These are phyloP conservation scores for Rhopilema esculentum DNA, from an alignment of 30 jellyfish, hydroid and myxozoan species.

Conservation along the genomic window DNA sequence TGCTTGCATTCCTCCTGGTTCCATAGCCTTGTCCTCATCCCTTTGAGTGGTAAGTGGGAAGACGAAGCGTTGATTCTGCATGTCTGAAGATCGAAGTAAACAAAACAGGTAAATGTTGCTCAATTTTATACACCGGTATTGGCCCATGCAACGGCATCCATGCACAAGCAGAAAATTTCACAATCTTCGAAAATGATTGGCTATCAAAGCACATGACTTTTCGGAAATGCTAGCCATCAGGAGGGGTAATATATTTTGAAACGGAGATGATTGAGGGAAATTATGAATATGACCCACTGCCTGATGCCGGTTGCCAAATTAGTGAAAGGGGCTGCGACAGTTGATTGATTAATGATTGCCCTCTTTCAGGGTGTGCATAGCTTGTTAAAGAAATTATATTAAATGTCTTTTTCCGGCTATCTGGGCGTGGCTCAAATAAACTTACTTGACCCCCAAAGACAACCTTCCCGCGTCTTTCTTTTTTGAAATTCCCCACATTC, in stretches of 20 bases:
- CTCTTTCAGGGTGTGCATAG: no score
- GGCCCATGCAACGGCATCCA: neutral
- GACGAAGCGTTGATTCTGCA: constrained; percentile 12
- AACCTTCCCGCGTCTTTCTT: no score
- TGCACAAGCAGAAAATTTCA: neutral
- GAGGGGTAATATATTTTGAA: neutral
- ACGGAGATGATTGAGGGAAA: neutral
- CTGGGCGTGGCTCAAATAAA: no score
- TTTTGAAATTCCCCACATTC: no score
- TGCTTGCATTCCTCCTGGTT: neutral
- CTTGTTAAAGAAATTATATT: no score
- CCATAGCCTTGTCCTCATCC: constrained; percentile 21
- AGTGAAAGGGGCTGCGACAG: neutral
- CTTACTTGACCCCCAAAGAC: no score
- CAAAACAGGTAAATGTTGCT: neutral
- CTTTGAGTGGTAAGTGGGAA: constrained; percentile 23
- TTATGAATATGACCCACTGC: neutral
- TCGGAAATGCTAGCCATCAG: neutral
- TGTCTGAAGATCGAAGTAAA: neutral
- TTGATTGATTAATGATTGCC: neutral
- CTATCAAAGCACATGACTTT: neutral
- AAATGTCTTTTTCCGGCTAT: no score
- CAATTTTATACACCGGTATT: neutral
- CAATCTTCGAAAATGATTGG: neutral
- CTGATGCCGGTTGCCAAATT: neutral